A percentile compares a stretch with the other conserved stretches of the same genome.
phyloP scores from a whole-genome alignment of 1,140 invertebrate species.

The Eubasilissa regina region DNA sequence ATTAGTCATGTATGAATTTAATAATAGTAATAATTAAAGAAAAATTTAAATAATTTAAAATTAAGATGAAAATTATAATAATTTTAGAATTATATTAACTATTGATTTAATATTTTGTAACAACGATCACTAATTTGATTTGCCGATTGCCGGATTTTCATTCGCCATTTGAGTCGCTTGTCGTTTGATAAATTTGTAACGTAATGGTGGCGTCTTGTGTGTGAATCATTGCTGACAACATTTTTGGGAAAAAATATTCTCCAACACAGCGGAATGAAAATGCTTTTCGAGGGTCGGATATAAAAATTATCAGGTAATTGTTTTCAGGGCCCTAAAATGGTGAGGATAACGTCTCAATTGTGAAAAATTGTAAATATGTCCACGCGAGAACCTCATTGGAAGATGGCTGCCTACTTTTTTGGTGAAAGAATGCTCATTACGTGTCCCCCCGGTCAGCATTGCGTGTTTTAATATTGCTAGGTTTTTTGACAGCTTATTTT shows the following conservation, averaged over 20 bases:
- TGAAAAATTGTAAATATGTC: slow-evolving; percentile 3
- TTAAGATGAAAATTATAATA: too few species aligned
- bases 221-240: slow-evolving; percentile 56
- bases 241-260: slow-evolving; percentile 48
- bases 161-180: slow-evolving; percentile 8
- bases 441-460: slow-evolving; percentile 6
- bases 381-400: neutral
- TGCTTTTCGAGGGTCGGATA: slow-evolving; percentile 22
- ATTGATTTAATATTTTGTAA: neutral
- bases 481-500: slow-evolving; percentile 49
- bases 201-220: slow-evolving; percentile 55
- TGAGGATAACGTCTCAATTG: neutral
- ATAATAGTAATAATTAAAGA: neutral
- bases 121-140: slow-evolving; percentile 4
- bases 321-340: slow-evolving; percentile 12
- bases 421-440: slow-evolving; percentile 6
- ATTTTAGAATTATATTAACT: too few species aligned
- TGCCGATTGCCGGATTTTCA: neutral
- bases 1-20: neutral
- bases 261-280: slow-evolving; percentile 37
- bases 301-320: slow-evolving; percentile 44
- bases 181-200: slow-evolving; percentile 46
- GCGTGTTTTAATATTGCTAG: slow-evolving; percentile 38
- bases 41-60: neutral
- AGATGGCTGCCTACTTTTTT: slow-evolving; percentile 41